Evolutionary conservation across 2,797 vertebrate species (phyloP), one percentile per base, ranked within the genome.

Genomic region (Rhodeus uyekii): DNA sequence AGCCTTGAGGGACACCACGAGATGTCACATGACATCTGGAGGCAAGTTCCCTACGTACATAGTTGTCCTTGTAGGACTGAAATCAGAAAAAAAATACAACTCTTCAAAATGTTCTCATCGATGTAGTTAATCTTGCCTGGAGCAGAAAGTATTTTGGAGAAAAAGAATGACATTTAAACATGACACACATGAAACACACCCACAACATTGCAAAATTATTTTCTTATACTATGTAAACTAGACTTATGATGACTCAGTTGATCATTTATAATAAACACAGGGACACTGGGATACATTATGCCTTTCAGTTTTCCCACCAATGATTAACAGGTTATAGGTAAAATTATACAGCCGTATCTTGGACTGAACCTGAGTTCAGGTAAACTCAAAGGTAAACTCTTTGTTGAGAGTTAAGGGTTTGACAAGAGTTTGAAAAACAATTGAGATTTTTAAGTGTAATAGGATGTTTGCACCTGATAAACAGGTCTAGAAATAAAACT

Each of bases 371-470:
- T 3, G 29, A 22, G 4, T 65, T 65, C n/a, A n/a, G n/a, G n/a
- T n/a, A n/a, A n/a, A n/a, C n/a, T 65, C 16, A 78, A 29, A 27
- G 48, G 63, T 53, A 55, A 78, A 39, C 63, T 78, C 7, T 29
- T 53, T 27, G 22, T 78, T 42, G 5, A 55, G 24, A 18, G 22
- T 4, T 38, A n/a, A 9, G 16, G 2, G 39, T 67, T 39, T 50
- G 39, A 50, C 50, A 78, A n/a, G 22, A 39, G 16, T 65, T 14
- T 58, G n/a, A n/a, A n/a, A n/a, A n/a, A n/a, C n/a, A 6, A 27
- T 48, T 48, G 18, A 7, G 19, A 48, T 48, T 19, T 48, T 13
- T 8, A 42, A 29, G 29, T 71, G 24, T 32, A 24, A 27, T n/a
- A 10, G 34, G 19, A 38, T 16, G 9, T 5, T 18, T 58, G 12